These are phyloP conservation scores for Adelognathus sp. DNA, from an alignment of 2,888 invertebrate genomes.

Conservation along the genomic window DNA sequence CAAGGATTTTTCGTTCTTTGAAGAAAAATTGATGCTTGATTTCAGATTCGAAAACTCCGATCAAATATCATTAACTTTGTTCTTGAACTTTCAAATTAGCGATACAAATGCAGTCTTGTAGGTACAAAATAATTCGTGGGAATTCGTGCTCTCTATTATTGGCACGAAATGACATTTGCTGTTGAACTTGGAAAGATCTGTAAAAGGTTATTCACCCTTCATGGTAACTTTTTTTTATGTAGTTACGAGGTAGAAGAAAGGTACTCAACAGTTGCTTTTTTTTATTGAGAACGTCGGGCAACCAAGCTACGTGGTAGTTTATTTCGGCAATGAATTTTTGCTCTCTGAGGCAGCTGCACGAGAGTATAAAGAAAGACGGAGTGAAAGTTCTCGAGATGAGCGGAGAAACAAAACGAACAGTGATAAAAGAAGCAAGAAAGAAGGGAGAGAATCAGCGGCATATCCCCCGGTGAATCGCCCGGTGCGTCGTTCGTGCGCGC, in stretches of 20 bases:
- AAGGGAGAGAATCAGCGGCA: conserved; percentile 46
- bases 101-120: too few species aligned
- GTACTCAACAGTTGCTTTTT: neutral
- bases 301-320: conserved; percentile 2
- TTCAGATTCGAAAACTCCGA: too few species aligned
- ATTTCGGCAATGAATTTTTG: conserved; percentile 41
- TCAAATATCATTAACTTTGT: too few species aligned
- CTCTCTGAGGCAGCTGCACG: conserved; percentile 36
- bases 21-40: too few species aligned
- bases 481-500: conserved; percentile 40
- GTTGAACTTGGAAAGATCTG: too few species aligned
- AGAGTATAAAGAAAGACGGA: conserved; percentile 19
- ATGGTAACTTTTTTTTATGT: conserved; percentile 4
- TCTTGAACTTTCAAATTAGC: too few species aligned
- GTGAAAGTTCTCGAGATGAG: conserved; percentile 39
- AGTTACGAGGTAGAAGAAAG: neutral
- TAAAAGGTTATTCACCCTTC: neutral
- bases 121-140: too few species aligned
- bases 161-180: too few species aligned
- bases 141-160: too few species aligned
- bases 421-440: neutral
- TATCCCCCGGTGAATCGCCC: conserved; percentile 60
- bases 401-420: conserved; percentile 36
- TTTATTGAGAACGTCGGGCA: neutral
- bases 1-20: too few species aligned